A percentile compares a stretch with the other conserved stretches of the same genome.
Conservation (phyloP, 2,888 invertebrate species). For the Athalia rosae region DNA sequence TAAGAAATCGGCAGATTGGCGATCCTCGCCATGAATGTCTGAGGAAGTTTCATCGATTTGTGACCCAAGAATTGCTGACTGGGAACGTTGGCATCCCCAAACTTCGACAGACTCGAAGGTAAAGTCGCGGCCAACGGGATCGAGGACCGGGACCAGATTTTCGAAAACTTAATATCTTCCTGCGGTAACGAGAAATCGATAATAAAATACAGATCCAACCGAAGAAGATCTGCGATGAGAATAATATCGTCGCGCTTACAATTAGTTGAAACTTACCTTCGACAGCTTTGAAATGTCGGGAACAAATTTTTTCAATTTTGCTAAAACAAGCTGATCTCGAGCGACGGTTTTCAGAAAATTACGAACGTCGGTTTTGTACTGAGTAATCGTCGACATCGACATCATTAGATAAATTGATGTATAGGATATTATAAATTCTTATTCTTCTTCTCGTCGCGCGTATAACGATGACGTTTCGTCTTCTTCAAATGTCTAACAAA, state of each 20-base stretch:
- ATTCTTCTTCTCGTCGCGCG: background rate
- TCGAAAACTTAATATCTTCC: constrained; percentile 34
- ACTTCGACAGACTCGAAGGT: constrained; percentile 7
- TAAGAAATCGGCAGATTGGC: constrained; percentile 17
- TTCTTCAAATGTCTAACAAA: background rate
- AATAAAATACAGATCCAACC: background rate
- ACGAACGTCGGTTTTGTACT: constrained; percentile 26
- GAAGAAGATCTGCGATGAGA: background rate
- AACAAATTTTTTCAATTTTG: constrained; percentile 9
- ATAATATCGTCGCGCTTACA: too few species aligned
- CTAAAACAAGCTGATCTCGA: background rate
- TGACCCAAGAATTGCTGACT: constrained; percentile 28
- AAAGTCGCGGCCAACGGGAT: constrained; percentile 11
- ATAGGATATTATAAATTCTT: constrained; percentile 23
- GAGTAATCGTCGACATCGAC: constrained; percentile 33
- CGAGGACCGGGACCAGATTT: constrained; percentile 28
- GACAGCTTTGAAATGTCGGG: constrained; percentile 6
- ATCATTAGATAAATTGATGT: background rate
- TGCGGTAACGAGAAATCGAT: background rate
- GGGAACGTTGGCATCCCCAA: background rate
- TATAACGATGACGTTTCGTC: constrained; percentile 32
- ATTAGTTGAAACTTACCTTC: constrained; percentile 1
- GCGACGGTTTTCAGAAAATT: constrained; percentile 24
- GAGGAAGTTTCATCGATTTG: constrained; percentile 23
- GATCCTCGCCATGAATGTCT: constrained; percentile 14